Percentiles rank a stretch among this genome's conserved stretches.
Evolutionary conservation across 2,113 vertebrate species (phyloP).

Genomic region (Lanius ludovicianus): DNA sequence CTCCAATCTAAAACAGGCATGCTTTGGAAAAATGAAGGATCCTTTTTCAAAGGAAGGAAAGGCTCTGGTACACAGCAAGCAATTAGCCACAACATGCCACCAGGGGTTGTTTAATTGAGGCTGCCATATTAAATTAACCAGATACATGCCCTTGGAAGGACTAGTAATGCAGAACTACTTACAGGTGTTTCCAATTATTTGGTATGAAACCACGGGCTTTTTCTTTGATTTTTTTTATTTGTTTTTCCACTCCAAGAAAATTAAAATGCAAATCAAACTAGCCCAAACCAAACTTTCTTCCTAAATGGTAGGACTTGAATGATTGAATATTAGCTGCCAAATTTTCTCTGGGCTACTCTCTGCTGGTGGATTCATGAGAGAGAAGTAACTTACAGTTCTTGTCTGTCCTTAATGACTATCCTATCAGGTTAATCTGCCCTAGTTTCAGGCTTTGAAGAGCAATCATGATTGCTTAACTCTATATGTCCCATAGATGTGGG

Average conservation of each 20-base stretch:
- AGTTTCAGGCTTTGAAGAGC: not conserved
- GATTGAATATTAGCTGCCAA: not conserved
- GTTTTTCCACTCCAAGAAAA: slow-evolving; percentile 55
- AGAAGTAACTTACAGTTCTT: not conserved
- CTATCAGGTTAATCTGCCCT: slow-evolving; percentile 9
- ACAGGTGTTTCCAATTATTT: slow-evolving; percentile 68
- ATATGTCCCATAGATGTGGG: not conserved
- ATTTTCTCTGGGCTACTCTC: not conserved
- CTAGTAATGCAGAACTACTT: slow-evolving; percentile 46
- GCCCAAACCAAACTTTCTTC: not conserved
- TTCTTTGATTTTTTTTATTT: slow-evolving; percentile 64
- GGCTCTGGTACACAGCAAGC: slow-evolving; percentile 61
- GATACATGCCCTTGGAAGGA: slow-evolving; percentile 46
- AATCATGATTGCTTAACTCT: not conserved
- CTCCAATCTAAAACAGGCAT: slow-evolving; percentile 65
- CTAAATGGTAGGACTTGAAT: not conserved
- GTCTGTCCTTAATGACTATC: not conserved
- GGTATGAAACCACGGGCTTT: slow-evolving; percentile 44
- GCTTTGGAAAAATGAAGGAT: slow-evolving; percentile 56
- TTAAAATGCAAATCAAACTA: slow-evolving; percentile 30
- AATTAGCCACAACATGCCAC: slow-evolving; percentile 75
- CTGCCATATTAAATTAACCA: slow-evolving; percentile 74
- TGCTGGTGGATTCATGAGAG: not conserved
- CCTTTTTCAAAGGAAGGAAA: slow-evolving; percentile 67
- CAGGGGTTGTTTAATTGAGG: slow-evolving; percentile 70